Percentiles rank a stretch among this genome's conserved stretches.
phyloP scores from a whole-genome alignment of 2,797 vertebrate species.

The Arnoldichthys spilopterus region DNA sequence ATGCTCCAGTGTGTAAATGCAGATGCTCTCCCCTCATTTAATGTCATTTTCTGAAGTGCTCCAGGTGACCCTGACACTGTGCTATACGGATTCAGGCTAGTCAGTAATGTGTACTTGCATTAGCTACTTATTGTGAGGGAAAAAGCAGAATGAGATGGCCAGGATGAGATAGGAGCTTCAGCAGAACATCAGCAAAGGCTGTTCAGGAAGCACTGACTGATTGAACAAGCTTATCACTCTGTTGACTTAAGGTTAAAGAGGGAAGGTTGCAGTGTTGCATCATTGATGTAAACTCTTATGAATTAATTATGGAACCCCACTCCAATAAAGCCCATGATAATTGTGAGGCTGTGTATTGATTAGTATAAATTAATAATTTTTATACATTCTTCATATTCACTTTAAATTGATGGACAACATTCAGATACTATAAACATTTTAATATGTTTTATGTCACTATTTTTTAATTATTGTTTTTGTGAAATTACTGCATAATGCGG shows the following conservation, averaged over 20 bases:
- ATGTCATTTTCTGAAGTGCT: not conserved
- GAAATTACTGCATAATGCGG: too few species aligned
- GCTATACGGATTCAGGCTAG: not conserved
- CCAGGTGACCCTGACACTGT: conserved; percentile 11
- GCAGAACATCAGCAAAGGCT: not conserved
- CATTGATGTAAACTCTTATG: conserved; percentile 14
- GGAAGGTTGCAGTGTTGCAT: conserved; percentile 3
- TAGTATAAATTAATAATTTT: not conserved
- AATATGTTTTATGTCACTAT: too few species aligned
- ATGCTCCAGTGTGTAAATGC: not conserved
- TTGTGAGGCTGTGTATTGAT: not conserved
- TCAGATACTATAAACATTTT: not conserved
- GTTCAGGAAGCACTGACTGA: not conserved
- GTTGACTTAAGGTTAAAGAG: conserved; percentile 27
- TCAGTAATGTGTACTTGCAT: not conserved
- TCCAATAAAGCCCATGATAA: conserved; percentile 17
- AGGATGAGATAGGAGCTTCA: not conserved
- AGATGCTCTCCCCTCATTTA: not conserved
- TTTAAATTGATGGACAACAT: not conserved
- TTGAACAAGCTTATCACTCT: not conserved
- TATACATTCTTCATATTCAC: not conserved
- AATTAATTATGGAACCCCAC: conserved; percentile 28
- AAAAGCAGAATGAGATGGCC: not conserved
- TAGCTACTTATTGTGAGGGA: conserved; percentile 1
- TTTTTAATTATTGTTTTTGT: not conserved